Evolutionary conservation across 2,888 invertebrate species (phyloP).

Genomic region (Osedax frankpressi): DNA sequence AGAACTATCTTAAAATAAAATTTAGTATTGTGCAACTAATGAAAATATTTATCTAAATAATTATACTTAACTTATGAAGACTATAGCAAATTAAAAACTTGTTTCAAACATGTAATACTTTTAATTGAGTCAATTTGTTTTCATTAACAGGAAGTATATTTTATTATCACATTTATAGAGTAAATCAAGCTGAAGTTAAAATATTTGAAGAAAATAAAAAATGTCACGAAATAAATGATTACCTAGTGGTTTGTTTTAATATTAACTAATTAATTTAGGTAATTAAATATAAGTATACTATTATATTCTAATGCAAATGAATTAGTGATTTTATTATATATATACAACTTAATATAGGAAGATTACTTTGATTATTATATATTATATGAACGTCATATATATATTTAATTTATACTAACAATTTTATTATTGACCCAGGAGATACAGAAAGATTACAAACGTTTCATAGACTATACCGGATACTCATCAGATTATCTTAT

Average conservation of each 20-base stretch:
- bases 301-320: background rate
- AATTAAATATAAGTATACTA: no score
- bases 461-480: background rate
- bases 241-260: background rate
- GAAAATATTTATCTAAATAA: no score
- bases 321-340: background rate
- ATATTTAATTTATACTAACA: background rate
- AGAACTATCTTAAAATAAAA: no score
- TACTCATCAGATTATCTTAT: background rate
- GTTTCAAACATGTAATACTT: no score
- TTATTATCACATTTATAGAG: background rate
- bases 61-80: no score
- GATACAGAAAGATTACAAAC: background rate
- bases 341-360: no score
- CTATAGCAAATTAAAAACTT: no score
- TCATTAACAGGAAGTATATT: no score
- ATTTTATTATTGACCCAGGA: background rate
- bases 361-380: no score
- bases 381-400: no score
- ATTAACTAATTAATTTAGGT: background rate
- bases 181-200: background rate
- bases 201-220: background rate
- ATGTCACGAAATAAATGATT: background rate
- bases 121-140: no score
- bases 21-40: no score